Evolutionary conservation across 1,140 invertebrate species (phyloP).

Genomic region (Zophobas morio): DNA sequence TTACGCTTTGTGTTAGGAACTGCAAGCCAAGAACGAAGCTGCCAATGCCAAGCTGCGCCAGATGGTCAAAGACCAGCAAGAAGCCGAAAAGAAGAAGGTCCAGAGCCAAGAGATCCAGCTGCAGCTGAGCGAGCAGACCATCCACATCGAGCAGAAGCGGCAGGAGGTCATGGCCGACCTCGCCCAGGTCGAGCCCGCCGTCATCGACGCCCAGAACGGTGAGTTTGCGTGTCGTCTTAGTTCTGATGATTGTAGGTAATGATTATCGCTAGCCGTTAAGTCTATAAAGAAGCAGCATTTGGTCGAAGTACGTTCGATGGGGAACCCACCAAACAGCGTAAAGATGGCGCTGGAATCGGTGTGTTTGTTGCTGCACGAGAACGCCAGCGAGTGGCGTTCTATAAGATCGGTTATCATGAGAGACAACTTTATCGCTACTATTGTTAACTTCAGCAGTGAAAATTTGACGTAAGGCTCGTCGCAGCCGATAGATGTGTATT

Average conservation of each 20-base stretch:
- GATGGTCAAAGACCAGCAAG: constrained; percentile 99
- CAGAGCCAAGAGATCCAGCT: constrained; percentile 98
- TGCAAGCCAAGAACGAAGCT: constrained; percentile 98
- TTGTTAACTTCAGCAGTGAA: constrained; percentile 98
- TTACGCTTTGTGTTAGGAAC: constrained; percentile 71
- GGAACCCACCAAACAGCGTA: constrained; percentile 93
- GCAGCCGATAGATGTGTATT: constrained; percentile 4
- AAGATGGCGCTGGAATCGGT: constrained; percentile 97
- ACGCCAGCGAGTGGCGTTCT: constrained; percentile 93
- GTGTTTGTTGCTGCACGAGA: constrained; percentile 93
- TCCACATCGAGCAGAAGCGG: constrained; percentile 93
- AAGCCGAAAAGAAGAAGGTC: constrained; percentile 99
- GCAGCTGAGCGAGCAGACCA: constrained; percentile 89
- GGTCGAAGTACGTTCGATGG: constrained; percentile 95
- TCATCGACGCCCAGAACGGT: constrained; percentile 98
- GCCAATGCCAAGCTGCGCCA: constrained; percentile 98
- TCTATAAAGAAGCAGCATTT: constrained; percentile 97
- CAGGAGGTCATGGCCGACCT: constrained; percentile 95
- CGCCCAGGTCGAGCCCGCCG: constrained; percentile 97
- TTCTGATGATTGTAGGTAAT: constrained; percentile 19
- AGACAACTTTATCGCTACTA: constrained; percentile 98
- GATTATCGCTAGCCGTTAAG: constrained; percentile 84
- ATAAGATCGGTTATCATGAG: constrained; percentile 94
- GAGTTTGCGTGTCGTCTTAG: constrained; percentile 63
- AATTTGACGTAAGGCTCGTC: constrained; percentile 83